Base-by-base conservation (phyloP, 2,113 vertebrate species). In the Triplophysa tibetana region DNA sequence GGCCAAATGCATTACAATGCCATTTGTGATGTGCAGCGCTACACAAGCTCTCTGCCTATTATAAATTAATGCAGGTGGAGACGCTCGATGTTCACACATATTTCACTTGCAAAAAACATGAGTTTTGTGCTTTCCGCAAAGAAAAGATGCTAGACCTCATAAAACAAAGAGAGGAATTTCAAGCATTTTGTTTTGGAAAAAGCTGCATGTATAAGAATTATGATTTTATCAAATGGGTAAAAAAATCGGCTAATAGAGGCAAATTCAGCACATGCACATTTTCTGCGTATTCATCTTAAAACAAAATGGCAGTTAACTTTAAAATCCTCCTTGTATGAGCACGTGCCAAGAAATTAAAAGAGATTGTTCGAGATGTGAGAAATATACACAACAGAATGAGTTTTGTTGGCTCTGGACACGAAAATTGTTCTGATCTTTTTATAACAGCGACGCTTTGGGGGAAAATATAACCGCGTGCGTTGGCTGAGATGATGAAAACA, bases 1-100 rank as follows among this genome's bases (percentile, higher is more conserved):
- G 82, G 77, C 75, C 61, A 78, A 84, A 84, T 74, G 75, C 82
- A 84, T 84, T 84, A 84, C 82, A 81, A 78, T 81, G 82, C 82
- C 79, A 84, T 78, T 74, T 70, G 82, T 84, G 82, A 84, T 84
- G 68, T 84, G 82, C 74, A 78, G 74, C 66, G 43, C 38, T 58
- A 73, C 73, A 58, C 70, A 75, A 83, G 67, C 72, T 81, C 74
- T 81, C 67, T 81, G 38, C 62, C 45, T 41, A 84, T 84, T 84
- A 81, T 76, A 81, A 81, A 84, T 84, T 78, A 84, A 81, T 84
- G 79, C 45, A 77, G 78, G 43, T 73, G 74, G 70, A 74, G 33
- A 80, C 78, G 73, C 11, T 81, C 8, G 61, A 58, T 73, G 45
- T 21, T 52, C 63, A 70, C 26, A 45, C 52, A 58, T 10, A 4